A percentile compares a stretch with the other conserved stretches of the same genome.
Conservation (phyloP, 2,888 invertebrate genomes). For the Clostera curtula region DNA sequence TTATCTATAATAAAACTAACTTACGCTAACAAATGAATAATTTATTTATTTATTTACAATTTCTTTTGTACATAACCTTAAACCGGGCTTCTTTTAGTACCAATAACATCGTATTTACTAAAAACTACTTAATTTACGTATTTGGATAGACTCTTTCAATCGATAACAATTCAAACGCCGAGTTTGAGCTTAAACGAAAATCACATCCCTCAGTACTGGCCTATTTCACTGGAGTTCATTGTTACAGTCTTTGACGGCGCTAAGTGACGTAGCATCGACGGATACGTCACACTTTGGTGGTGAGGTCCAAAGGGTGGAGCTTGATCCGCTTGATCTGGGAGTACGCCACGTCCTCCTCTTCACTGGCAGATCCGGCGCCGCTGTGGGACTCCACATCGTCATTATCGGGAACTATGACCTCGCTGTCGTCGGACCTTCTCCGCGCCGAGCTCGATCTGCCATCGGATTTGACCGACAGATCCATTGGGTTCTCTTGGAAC, state of each 20-base stretch:
- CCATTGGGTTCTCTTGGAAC: conserved; percentile 85
- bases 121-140: conserved; percentile 65
- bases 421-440: conserved; percentile 67
- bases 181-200: conserved; percentile 52
- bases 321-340: conserved; percentile 76
- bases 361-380: conserved; percentile 61
- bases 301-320: conserved; percentile 78
- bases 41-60: conserved; percentile 68
- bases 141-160: conserved; percentile 74
- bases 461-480: conserved; percentile 83
- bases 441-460: conserved; percentile 73
- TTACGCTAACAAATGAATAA: conserved; percentile 43
- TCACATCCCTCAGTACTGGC: conserved; percentile 72
- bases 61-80: conserved; percentile 61
- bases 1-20: conserved; percentile 49
- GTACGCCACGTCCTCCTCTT: conserved; percentile 70
- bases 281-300: conserved; percentile 81
- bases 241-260: conserved; percentile 33
- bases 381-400: conserved; percentile 63
- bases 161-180: conserved; percentile 63
- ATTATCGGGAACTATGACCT: conserved; percentile 56
- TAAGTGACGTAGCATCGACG: conserved; percentile 24
- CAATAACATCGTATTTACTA: conserved; percentile 49
- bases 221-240: conserved; percentile 43
- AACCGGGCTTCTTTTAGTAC: conserved; percentile 49